A percentile compares a stretch with the other conserved stretches of the same genome.
Evolutionary conservation across 2,888 invertebrate species (phyloP).

Genomic region (Dinocampus coccinellae): DNA sequence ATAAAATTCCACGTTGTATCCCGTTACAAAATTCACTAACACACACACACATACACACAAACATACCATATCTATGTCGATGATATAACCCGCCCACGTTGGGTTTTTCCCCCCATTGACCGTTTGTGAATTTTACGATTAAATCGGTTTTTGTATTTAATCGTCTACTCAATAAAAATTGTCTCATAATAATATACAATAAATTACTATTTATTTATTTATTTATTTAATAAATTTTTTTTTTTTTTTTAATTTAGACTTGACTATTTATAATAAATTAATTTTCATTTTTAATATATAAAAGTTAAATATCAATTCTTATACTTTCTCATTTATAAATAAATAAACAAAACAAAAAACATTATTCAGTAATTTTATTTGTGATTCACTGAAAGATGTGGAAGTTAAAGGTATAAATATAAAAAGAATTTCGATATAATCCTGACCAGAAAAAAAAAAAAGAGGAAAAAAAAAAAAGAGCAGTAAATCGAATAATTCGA

Average conservation of each 20-base stretch:
- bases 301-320: too few species aligned
- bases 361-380: background rate
- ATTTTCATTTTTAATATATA: too few species aligned
- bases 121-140: conserved; percentile 60
- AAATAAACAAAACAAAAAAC: too few species aligned
- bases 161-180: conserved; percentile 43
- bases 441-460: too few species aligned
- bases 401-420: conserved; percentile 52
- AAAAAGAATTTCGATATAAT: conserved; percentile 33
- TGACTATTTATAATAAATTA: too few species aligned
- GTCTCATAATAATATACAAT: background rate
- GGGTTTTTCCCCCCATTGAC: too few species aligned
- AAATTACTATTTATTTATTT: background rate
- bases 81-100: too few species aligned
- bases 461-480: conserved; percentile 56
- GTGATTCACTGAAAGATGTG: conserved; percentile 34
- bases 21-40: conserved; percentile 32
- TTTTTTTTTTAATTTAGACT: background rate
- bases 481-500: conserved; percentile 68
- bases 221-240: background rate
- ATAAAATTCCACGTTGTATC: conserved; percentile 53
- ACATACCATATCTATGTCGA: too few species aligned
- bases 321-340: too few species aligned
- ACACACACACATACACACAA: background rate
- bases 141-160: conserved; percentile 62